Base-by-base conservation (phyloP, 2,797 vertebrate genomes). In the Natrix natrix region DNA sequence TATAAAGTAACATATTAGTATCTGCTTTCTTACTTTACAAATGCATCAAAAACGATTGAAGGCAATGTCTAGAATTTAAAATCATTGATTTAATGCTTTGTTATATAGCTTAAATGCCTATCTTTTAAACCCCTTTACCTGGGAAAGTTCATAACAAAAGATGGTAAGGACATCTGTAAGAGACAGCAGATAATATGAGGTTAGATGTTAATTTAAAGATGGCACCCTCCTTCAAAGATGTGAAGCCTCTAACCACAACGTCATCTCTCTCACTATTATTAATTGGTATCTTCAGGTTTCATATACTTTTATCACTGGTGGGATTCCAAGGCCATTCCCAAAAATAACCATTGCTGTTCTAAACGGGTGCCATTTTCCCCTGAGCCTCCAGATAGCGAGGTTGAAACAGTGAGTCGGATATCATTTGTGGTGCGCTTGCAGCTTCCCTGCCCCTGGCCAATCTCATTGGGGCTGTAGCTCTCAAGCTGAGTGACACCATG, bases 401-500 rank as follows among this genome's bases (percentile, higher is more conserved):
- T 69, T 92, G 69, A 92, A 91, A 56, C 87, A n/a, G 52, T 94
- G 90, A 92, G 52, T 74, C 94, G 94, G 78, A 93, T 86, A 94
- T 92, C 90, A 95, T 92, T 56, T 88, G 86, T 1, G 89, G 22
- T 83, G 16, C n/a, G 24, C 94, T 55, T 32, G 37, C 66, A 83
- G 66, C 86, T 59, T 89, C 60, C 78, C 61, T 43, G 43, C 90
- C 57, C 32, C 48, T 28, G 1, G 26, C 89, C 37, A 43, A 8
- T 92, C 93, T 94, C 83, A 32, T 0, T 12, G 91, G 91, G 69
- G 60, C 86, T 91, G 66, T 95, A 1, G 61, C 91, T 96, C 4
- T 0, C 93, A 95, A 96, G 95, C 94, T 60, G 94, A 91, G 90
- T 93, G 89, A 87, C 92, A 10, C 48, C 86, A 74, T 92, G 95